Percentiles rank a stretch among this genome's conserved stretches.
Evolutionary conservation across 2,888 invertebrate genomes (phyloP).

Genomic region (Amaurobius ferox): DNA sequence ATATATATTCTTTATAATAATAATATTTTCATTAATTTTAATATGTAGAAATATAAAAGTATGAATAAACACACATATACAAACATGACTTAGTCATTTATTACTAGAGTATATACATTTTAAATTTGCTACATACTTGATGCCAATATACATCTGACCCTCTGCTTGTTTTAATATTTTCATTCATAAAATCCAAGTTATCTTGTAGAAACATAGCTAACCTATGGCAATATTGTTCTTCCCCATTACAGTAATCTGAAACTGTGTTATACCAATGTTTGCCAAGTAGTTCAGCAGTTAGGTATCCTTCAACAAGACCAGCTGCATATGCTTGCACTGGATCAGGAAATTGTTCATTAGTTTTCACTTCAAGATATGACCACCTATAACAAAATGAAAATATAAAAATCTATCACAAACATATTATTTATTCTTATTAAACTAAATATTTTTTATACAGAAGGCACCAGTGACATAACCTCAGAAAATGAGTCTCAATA

Average conservation of each 20-base stretch:
- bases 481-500: no score
- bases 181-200: slow-evolving; percentile 82
- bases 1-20: no score
- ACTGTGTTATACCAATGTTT: slow-evolving; percentile 87
- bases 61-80: no score
- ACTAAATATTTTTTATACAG: no score
- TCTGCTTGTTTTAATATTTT: slow-evolving; percentile 80
- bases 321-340: slow-evolving; percentile 90
- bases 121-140: no score
- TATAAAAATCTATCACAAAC: no score
- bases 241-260: slow-evolving; percentile 80
- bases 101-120: no score
- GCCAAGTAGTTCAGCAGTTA: slow-evolving; percentile 88
- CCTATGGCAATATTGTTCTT: slow-evolving; percentile 81
- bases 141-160: slow-evolving; percentile 87
- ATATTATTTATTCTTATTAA: no score
- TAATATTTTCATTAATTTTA: no score
- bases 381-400: slow-evolving; percentile 41
- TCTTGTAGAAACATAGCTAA: slow-evolving; percentile 83
- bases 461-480: no score
- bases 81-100: no score
- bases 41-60: no score
- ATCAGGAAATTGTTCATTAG: slow-evolving; percentile 82
- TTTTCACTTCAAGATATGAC: slow-evolving; percentile 64
- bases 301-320: slow-evolving; percentile 88